Evolutionary conservation across 2,888 invertebrate genomes (phyloP).

Genomic region (Eupithecia vulgata): DNA sequence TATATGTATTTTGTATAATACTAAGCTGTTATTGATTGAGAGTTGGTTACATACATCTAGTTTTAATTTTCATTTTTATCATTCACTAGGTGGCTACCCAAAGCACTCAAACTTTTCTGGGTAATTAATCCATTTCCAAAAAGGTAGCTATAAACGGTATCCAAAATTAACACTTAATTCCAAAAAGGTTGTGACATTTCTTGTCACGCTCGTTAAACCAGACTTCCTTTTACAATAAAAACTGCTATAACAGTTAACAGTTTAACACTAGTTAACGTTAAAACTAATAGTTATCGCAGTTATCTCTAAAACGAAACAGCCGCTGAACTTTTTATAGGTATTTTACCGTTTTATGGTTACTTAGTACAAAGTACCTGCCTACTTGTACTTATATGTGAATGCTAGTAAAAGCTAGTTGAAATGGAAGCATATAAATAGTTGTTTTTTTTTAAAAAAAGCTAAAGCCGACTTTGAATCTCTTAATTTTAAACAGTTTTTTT

Average conservation of each 20-base stretch:
- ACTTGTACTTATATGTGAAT: neutral
- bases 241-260: conserved; percentile 59
- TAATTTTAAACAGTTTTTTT: too few species aligned
- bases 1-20: too few species aligned
- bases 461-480: too few species aligned
- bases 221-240: conserved; percentile 69
- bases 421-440: too few species aligned
- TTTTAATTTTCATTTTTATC: neutral
- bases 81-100: neutral
- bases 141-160: conserved; percentile 19
- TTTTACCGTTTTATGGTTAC: conserved; percentile 47
- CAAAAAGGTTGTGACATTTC: conserved; percentile 43
- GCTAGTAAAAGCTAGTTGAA: too few species aligned
- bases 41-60: neutral
- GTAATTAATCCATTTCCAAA: conserved; percentile 9
- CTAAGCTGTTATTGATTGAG: neutral
- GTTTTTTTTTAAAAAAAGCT: too few species aligned
- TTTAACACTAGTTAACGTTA: conserved; percentile 61
- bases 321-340: conserved; percentile 55
- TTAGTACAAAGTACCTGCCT: conserved; percentile 7
- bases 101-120: neutral
- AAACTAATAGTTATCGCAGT: conserved; percentile 66
- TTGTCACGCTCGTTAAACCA: conserved; percentile 57
- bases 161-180: conserved; percentile 43
- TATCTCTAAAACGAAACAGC: conserved; percentile 56